A percentile compares a stretch with the other conserved stretches of the same genome.
Conservation (phyloP, 2,113 vertebrate genomes). For the Rhombomys opimus region DNA sequence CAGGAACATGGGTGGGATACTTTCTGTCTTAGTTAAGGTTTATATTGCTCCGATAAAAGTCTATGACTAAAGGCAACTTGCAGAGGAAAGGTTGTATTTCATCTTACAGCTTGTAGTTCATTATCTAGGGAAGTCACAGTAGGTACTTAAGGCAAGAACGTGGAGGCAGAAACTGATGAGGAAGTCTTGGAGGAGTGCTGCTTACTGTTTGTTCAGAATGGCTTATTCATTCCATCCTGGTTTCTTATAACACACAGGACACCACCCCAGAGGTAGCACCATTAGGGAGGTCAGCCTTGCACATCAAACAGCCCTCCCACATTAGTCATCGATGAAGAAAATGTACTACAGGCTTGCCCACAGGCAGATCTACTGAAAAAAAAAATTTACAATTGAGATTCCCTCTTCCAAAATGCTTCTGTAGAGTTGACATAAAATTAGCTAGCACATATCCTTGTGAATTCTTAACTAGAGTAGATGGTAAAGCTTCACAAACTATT, state of each 20-base stretch:
- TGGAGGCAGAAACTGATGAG: not conserved
- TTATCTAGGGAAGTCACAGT: not conserved
- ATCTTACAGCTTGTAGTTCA: no score
- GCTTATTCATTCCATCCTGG: not conserved
- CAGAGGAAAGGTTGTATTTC: not conserved
- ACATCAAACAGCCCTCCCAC: no score
- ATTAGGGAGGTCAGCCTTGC: not conserved
- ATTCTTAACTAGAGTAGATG: not conserved
- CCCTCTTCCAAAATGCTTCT: not conserved
- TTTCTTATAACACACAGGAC: not conserved
- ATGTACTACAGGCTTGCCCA: not conserved
- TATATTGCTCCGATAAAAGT: not conserved
- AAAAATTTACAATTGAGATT: not conserved
- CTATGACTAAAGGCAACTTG: not conserved
- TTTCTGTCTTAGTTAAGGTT: not conserved
- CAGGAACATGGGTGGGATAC: fast-evolving
- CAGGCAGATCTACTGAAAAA: not conserved
- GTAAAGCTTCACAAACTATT: not conserved
- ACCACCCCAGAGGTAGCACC: not conserved
- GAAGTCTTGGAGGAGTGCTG: not conserved
- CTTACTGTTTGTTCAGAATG: not conserved
- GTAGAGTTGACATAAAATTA: not conserved
- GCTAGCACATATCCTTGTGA: not conserved
- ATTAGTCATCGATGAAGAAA: not conserved
- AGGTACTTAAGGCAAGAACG: not conserved